Evolutionary conservation across 2,888 invertebrate species (phyloP).

Genomic region (Drosophila formosana): DNA sequence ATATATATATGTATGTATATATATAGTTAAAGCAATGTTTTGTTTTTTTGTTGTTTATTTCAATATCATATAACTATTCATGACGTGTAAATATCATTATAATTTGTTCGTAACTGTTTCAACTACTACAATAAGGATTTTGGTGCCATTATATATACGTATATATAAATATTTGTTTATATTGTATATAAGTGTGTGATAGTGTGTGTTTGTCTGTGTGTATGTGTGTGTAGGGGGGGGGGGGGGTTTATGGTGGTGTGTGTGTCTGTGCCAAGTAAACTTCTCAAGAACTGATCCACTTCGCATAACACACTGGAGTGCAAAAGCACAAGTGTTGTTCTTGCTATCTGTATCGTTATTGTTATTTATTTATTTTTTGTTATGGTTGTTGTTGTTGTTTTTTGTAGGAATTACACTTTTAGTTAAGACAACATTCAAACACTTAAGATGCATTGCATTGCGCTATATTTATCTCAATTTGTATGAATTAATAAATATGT

Average conservation of each 20-base stretch:
- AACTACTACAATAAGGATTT: slow-evolving; percentile 70
- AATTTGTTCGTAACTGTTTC: slow-evolving; percentile 55
- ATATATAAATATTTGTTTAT: slow-evolving; percentile 47
- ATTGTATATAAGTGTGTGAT: slow-evolving; percentile 17
- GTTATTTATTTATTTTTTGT: slow-evolving; percentile 11
- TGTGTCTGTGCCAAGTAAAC: slow-evolving; percentile 26
- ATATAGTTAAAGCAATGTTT: slow-evolving; percentile 52
- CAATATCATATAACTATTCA: slow-evolving; percentile 49
- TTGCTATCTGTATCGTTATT: slow-evolving; percentile 10
- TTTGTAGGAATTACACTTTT: slow-evolving; percentile 63
- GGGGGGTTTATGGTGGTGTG: slow-evolving; percentile 16
- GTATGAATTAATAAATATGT: slow-evolving; percentile 45
- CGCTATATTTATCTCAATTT: slow-evolving; percentile 43
- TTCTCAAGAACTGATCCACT: slow-evolving; percentile 30
- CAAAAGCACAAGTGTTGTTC: slow-evolving; percentile 54
- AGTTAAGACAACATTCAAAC: slow-evolving; percentile 68
- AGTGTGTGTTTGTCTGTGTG: slow-evolving; percentile 16
- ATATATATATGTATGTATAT: slow-evolving; percentile 48
- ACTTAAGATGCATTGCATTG: slow-evolving; percentile 53
- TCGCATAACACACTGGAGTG: slow-evolving; percentile 36
- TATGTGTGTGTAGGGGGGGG: slow-evolving; percentile 1
- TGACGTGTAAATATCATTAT: slow-evolving; percentile 76
- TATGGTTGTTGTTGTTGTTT: slow-evolving; percentile 24
- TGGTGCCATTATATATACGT: slow-evolving; percentile 67
- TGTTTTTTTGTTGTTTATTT: slow-evolving; percentile 22